Conservation (phyloP, 1,140 invertebrate species). For the Hesperophylax magnus region DNA sequence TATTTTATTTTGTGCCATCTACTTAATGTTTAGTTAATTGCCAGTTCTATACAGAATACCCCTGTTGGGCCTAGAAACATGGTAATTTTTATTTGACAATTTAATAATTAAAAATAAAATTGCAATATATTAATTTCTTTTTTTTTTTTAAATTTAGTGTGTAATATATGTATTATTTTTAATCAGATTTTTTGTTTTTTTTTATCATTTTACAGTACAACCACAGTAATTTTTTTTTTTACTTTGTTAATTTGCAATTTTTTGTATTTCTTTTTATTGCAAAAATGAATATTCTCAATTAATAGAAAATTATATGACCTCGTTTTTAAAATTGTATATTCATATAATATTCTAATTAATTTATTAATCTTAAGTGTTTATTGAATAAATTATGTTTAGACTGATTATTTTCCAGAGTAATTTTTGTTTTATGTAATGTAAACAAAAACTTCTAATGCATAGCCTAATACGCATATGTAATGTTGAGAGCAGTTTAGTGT, state of each 20-base stretch:
- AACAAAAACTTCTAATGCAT: neutral
- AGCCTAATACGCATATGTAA: neutral
- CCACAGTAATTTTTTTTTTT: too few relatives aligned
- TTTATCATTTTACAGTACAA: too few relatives aligned
- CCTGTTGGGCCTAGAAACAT: too few relatives aligned
- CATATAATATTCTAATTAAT: neutral
- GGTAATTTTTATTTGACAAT: too few relatives aligned
- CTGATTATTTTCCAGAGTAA: conserved; percentile 13
- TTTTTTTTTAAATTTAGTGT: too few relatives aligned
- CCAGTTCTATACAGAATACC: too few relatives aligned
- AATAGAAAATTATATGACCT: neutral
- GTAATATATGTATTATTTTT: too few relatives aligned
- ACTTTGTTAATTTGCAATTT: neutral
- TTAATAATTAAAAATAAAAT: too few relatives aligned
- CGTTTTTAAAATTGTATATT: neutral
- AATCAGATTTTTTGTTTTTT: too few relatives aligned
- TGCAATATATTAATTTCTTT: too few relatives aligned
- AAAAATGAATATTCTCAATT: neutral
- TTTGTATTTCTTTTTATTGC: neutral
- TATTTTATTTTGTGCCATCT: too few relatives aligned
- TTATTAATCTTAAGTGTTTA: neutral
- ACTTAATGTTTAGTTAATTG: too few relatives aligned
- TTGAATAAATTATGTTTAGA: conserved; percentile 9
- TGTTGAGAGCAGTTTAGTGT: neutral
- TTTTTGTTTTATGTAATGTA: neutral